Conservation (phyloP, 2,888 invertebrate genomes). For the Watsonalla binaria region DNA sequence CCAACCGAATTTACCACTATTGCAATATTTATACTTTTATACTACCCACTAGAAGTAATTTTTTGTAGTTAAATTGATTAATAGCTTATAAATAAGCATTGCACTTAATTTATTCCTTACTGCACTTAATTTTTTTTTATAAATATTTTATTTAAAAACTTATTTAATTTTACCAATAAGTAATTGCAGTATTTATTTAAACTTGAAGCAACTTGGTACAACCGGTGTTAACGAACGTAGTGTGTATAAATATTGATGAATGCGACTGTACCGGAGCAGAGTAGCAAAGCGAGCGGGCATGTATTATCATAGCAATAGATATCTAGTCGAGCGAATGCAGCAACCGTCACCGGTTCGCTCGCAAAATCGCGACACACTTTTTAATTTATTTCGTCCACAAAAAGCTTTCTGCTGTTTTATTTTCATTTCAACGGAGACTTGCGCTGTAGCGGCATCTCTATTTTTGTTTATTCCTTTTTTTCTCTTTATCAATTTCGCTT, state of each 20-base stretch:
- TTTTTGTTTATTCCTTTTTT: conserved; percentile 76
- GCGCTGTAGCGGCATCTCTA: conserved; percentile 77
- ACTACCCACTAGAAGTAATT: no score
- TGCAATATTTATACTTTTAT: no score
- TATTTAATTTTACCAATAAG: no score
- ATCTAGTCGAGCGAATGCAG: conserved; percentile 24
- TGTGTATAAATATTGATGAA: no score
- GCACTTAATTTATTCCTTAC: no score
- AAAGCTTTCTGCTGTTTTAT: conserved; percentile 74
- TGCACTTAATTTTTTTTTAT: no score
- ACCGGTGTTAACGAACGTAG: no score
- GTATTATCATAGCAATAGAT: conserved; percentile 44
- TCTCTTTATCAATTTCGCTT: conserved; percentile 70
- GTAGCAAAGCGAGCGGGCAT: conserved; percentile 2
- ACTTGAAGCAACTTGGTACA: neutral
- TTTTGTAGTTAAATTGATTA: no score
- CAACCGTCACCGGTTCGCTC: conserved; percentile 39
- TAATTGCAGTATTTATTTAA: no score
- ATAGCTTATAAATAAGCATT: no score
- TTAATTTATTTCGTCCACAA: conserved; percentile 78
- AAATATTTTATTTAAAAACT: no score
- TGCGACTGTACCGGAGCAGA: neutral
- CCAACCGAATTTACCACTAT: no score
- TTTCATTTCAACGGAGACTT: conserved; percentile 78
- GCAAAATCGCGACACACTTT: conserved; percentile 74